phyloP scores from a whole-genome alignment of 37 sponge, comb jelly and placozoan species.

The Cliona cf. orientalis region DNA sequence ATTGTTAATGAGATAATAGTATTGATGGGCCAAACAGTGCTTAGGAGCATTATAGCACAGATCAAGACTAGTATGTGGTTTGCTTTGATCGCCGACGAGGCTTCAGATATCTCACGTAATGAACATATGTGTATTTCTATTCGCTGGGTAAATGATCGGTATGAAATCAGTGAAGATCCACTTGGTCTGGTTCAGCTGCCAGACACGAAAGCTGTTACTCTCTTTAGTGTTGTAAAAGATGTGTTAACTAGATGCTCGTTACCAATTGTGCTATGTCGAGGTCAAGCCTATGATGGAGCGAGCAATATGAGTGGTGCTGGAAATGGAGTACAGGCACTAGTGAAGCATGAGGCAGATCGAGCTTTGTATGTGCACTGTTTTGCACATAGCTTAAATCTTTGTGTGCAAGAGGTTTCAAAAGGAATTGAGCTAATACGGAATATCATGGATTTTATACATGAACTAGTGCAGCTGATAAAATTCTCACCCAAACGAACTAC shows the following conservation, averaged over 20 bases:
- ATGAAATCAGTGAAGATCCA: slow-evolving; percentile 34
- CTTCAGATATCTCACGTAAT: slow-evolving; percentile 50
- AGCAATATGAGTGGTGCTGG: slow-evolving; percentile 57
- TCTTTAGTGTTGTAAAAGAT: slow-evolving; percentile 40
- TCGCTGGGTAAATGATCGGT: slow-evolving; percentile 49
- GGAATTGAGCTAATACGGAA: no score
- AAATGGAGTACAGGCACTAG: slow-evolving; percentile 27
- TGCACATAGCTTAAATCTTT: no score
- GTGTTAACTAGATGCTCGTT: slow-evolving; percentile 56
- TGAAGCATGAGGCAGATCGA: not conserved
- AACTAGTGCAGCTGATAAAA: no score
- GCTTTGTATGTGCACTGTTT: slow-evolving; percentile 27
- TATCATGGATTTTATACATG: no score
- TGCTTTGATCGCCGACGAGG: slow-evolving; percentile 52
- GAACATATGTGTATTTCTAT: slow-evolving; percentile 57
- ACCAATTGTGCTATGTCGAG: slow-evolving; percentile 50
- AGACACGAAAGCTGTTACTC: slow-evolving; percentile 31
- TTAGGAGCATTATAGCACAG: slow-evolving; percentile 20
- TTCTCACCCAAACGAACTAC: no score
- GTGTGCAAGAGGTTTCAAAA: no score
- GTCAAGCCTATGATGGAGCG: slow-evolving; percentile 64
- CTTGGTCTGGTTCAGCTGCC: slow-evolving; percentile 45
- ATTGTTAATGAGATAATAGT: slow-evolving; percentile 45
- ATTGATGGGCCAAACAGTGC: slow-evolving; percentile 22
- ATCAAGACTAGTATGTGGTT: slow-evolving; percentile 18